Conservation (phyloP, 2,888 invertebrate species). For the Chaetogeoica ovagalla region DNA sequence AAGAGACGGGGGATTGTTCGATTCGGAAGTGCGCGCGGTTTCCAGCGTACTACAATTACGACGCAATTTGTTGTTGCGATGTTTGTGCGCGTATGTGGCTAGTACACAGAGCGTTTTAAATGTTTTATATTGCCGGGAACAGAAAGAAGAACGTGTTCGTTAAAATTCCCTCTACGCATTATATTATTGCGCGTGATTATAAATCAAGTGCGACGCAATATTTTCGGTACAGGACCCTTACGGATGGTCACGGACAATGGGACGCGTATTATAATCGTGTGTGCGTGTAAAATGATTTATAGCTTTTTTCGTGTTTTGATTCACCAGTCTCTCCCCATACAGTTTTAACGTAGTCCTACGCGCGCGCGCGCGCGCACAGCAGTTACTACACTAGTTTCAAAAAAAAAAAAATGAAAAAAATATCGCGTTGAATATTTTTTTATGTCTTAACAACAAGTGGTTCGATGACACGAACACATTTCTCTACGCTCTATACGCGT, state of each 20-base stretch:
- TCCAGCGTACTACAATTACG: conserved; percentile 6
- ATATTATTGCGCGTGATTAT: conserved; percentile 20
- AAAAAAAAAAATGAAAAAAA: background rate
- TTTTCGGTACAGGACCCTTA: conserved; percentile 11
- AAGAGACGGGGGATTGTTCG: background rate
- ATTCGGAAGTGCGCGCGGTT: background rate
- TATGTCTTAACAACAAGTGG: background rate
- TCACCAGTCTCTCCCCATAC: background rate
- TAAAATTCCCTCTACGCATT: background rate
- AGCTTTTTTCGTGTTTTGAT: conserved; percentile 12
- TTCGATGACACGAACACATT: no score
- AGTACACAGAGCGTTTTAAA: conserved; percentile 14
- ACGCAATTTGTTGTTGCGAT: background rate
- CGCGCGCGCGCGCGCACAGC: no score
- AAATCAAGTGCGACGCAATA: conserved; percentile 35
- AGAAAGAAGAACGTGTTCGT: conserved; percentile 42
- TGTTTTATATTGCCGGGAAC: conserved; percentile 14
- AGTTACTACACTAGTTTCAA: background rate
- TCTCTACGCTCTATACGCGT: no score
- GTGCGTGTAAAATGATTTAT: conserved; percentile 4
- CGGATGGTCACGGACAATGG: conserved; percentile 17
- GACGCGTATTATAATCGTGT: background rate
- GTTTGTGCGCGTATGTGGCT: no score
- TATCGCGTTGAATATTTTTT: background rate
- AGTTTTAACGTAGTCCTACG: background rate